Conservation (phyloP, 2,797 vertebrate species). For the Benthosema pterotum region DNA sequence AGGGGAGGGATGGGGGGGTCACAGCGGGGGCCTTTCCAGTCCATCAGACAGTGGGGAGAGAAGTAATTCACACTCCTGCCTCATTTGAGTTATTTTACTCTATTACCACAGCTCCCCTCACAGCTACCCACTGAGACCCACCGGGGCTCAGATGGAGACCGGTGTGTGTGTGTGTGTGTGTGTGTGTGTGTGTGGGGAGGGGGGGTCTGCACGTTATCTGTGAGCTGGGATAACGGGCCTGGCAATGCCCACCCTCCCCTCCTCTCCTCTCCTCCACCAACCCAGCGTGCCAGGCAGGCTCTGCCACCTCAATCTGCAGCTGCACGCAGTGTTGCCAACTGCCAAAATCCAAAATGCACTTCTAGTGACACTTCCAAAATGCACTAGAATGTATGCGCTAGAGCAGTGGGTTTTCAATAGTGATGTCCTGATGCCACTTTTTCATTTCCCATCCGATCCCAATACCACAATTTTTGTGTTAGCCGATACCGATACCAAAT, state of each 20-base stretch:
- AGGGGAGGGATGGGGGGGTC: no score
- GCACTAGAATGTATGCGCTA: no score
- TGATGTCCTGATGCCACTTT: no score
- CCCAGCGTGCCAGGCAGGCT: slow-evolving; percentile 70
- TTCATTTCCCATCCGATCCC: no score
- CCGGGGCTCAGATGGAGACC: slow-evolving; percentile 35
- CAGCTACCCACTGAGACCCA: slow-evolving; percentile 71
- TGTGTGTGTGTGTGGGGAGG: slow-evolving; percentile 14
- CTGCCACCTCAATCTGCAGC: slow-evolving; percentile 78
- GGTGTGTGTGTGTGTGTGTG: background rate
- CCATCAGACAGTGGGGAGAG: slow-evolving; percentile 71
- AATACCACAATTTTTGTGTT: no score
- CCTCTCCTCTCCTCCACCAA: no score
- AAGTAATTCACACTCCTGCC: slow-evolving; percentile 85
- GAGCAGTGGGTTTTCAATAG: no score
- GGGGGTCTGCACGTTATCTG: slow-evolving; percentile 15
- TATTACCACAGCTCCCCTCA: slow-evolving; percentile 75
- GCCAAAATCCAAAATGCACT: no score
- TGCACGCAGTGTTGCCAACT: no score
- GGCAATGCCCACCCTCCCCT: slow-evolving; percentile 67
- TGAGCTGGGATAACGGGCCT: slow-evolving; percentile 59
- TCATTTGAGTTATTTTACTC: slow-evolving; percentile 87
- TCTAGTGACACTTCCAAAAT: no score
- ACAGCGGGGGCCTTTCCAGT: slow-evolving; percentile 74
- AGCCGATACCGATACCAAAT: no score